Percentiles rank a stretch among this genome's conserved stretches.
Conservation (phyloP, 2,888 invertebrate genomes). For the Dorcus hopei region DNA sequence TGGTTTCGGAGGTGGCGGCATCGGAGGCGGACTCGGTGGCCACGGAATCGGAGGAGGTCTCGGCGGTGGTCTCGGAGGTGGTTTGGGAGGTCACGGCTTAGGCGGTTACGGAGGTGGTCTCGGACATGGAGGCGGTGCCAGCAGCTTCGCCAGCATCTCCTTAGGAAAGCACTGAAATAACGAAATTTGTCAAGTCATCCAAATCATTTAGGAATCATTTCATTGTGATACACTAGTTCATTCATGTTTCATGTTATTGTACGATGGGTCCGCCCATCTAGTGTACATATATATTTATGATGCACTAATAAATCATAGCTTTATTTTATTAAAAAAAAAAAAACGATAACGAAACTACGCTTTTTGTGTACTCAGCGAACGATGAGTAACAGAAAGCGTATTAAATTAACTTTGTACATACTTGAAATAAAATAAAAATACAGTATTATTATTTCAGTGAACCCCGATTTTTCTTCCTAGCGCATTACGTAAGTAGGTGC, state of each 20-base stretch:
- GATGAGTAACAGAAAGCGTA: conserved; percentile 14
- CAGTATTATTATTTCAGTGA: no score
- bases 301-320: conserved; percentile 11
- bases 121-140: conserved; percentile 39
- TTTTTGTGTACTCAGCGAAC: conserved; percentile 7
- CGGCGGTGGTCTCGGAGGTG: conserved; percentile 8
- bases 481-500: no score
- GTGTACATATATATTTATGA: conserved; percentile 9
- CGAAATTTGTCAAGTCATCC: conserved; percentile 1
- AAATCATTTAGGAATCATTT: conserved; percentile 21
- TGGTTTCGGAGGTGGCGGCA: conserved; percentile 16
- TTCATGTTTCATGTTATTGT: conserved; percentile 6
- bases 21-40: conserved; percentile 12
- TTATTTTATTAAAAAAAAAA: conserved; percentile 14
- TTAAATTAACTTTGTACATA: conserved; percentile 12
- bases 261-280: background rate
- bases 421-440: conserved; percentile 11
- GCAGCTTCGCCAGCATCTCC: conserved; percentile 34
- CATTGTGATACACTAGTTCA: conserved; percentile 14
- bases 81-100: conserved; percentile 9
- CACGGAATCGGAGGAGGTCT: conserved; percentile 8
- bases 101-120: conserved; percentile 15
- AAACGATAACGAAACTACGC: conserved; percentile 7
- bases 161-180: conserved; percentile 28
- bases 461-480: no score